Base-by-base conservation (phyloP, 2,888 invertebrate genomes). In the Hirtodrosophila alboralis region DNA sequence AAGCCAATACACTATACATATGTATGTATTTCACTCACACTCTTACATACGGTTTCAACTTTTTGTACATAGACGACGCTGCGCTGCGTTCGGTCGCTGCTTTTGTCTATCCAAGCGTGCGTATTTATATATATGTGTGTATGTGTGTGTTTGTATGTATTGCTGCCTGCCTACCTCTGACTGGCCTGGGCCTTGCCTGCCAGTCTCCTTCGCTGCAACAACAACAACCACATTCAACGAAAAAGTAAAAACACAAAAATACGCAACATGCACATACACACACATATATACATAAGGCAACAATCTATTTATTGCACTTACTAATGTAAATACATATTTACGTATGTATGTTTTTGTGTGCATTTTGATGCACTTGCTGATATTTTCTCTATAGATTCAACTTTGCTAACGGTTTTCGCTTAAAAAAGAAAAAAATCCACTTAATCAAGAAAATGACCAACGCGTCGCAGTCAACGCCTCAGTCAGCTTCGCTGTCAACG, bases 361-460 rank as follows among this genome's bases (percentile, higher is more conserved):
- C 16, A 13, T 30, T 16, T 18, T 13, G 8, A 21, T 69, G 52
- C 57, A 40, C 9, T 43, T 63, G 49, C 16, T 18, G 31, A 28
- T 31, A 14, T 37, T 44, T 44, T 21, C 16, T 40, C 40, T 52
- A 16, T 43, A 13, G 27, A 16, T 40, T 10, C 27, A 13, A 2
- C 48, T 47, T 54, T 51, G 21, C 51, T 60, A 57, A 54, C 43
- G 44, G 44, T 36, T 53, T 67, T 45, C 33, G 8, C 31, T 33
- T 10, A 83, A 23, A 78, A 75, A 78, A 79, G 49, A 59, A 68
- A 83, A 78, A 79, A 78, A 79, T 79, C 79, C 83, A 78, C 76
- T 83, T 79, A 83, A 78, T 78, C 78, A 78, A 74, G 74, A 74
- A 83, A 83, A 79, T 83, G 83, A 83, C 74, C 76, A 73, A 76